These are phyloP conservation scores for Bedellia somnulentella DNA, from an alignment of 2,888 invertebrate species.

Conservation along the genomic window DNA sequence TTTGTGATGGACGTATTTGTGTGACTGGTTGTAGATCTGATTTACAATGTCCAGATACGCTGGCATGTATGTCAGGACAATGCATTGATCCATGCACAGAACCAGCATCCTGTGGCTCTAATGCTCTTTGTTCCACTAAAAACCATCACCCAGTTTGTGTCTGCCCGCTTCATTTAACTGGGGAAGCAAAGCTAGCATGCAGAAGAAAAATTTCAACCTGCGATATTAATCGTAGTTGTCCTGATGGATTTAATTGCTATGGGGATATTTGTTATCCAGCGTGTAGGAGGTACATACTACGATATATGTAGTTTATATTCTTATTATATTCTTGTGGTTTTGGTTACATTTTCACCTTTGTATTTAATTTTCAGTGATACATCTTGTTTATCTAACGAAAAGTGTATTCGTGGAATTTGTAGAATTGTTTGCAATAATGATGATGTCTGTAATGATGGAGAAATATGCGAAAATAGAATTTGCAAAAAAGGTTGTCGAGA, in stretches of 20 bases:
- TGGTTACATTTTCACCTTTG: conserved; percentile 9
- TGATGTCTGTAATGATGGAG: conserved; percentile 74
- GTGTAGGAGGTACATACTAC: conserved; percentile 67
- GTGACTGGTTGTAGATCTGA: conserved; percentile 79
- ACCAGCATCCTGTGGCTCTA: conserved; percentile 81
- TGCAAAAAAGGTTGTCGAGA: conserved; percentile 87
- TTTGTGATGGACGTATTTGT: conserved; percentile 82
- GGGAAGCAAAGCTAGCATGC: conserved; percentile 75
- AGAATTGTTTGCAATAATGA: conserved; percentile 86
- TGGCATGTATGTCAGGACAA: conserved; percentile 77
- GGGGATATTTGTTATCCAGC: conserved; percentile 76
- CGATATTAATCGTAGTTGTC: conserved; percentile 67
- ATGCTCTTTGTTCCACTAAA: conserved; percentile 71
- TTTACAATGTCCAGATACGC: conserved; percentile 70
- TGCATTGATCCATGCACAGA: conserved; percentile 77
- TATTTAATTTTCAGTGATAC: conserved; percentile 66
- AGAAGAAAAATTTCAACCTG: conserved; percentile 69
- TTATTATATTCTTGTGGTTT: neutral
- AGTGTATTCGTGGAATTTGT: conserved; percentile 82
- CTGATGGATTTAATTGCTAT: conserved; percentile 72
- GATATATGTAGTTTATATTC: neutral
- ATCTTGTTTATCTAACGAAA: conserved; percentile 82
- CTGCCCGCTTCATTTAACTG: conserved; percentile 72
- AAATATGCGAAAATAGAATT: conserved; percentile 85
- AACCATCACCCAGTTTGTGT: conserved; percentile 75